Conservation (phyloP, 2,888 invertebrate species). For the Herminia tarsipennalis region DNA sequence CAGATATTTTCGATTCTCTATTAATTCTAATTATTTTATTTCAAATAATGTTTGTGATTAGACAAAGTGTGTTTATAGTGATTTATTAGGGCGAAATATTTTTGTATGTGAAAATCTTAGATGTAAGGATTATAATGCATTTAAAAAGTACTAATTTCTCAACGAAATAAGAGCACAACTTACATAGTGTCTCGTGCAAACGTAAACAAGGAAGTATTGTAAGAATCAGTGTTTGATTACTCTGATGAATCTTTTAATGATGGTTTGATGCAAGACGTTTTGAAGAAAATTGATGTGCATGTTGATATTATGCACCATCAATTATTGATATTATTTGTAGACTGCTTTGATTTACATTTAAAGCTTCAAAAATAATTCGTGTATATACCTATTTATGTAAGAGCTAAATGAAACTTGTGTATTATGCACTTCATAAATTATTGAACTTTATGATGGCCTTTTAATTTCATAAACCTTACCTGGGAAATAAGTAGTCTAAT, state of each 20-base stretch:
- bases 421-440: slow-evolving; percentile 82
- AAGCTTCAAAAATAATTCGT: slow-evolving; percentile 75
- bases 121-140: slow-evolving; percentile 70
- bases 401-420: slow-evolving; percentile 78
- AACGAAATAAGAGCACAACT: slow-evolving; percentile 43
- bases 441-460: slow-evolving; percentile 63
- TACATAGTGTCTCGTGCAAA: slow-evolving; percentile 29
- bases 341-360: slow-evolving; percentile 79
- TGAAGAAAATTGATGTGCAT: slow-evolving; percentile 22
- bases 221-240: slow-evolving; percentile 10
- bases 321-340: slow-evolving; percentile 62
- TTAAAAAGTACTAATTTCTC: slow-evolving; percentile 60
- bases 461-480: slow-evolving; percentile 32
- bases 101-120: slow-evolving; percentile 78
- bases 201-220: slow-evolving; percentile 28
- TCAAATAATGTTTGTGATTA: slow-evolving; percentile 55
- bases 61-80: slow-evolving; percentile 72
- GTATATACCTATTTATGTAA: slow-evolving; percentile 78
- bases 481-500: too few species aligned
- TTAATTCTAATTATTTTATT: slow-evolving; percentile 47
- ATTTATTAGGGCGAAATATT: slow-evolving; percentile 79
- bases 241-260: slow-evolving; percentile 24
- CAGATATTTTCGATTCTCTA: slow-evolving; percentile 44
- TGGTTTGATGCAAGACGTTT: slow-evolving; percentile 24
- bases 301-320: slow-evolving; percentile 44